These are phyloP conservation scores for Onchidella celtica DNA, from an alignment of 2,888 invertebrate genomes.

Conservation along the genomic window DNA sequence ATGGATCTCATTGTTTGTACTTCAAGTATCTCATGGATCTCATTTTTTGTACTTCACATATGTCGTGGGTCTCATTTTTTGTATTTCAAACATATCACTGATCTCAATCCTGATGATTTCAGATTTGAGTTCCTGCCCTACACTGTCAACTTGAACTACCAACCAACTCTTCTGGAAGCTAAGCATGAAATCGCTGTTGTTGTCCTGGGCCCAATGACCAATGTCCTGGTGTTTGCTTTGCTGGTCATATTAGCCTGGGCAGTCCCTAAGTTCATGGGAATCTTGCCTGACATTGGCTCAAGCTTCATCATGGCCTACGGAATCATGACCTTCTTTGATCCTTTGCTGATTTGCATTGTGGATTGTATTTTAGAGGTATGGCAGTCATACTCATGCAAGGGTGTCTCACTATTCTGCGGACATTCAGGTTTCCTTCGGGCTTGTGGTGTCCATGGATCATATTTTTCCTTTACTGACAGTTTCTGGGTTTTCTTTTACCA, in stretches of 20 bases:
- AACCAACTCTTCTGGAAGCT: constrained; percentile 70
- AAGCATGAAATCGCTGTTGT: constrained; percentile 76
- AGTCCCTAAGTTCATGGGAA: constrained; percentile 67
- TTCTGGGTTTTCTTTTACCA: too few species aligned
- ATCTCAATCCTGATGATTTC: constrained; percentile 30
- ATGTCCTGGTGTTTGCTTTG: constrained; percentile 68
- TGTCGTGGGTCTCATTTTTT: background rate
- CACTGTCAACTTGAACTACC: constrained; percentile 79
- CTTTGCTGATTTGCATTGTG: constrained; percentile 71
- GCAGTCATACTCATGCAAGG: background rate
- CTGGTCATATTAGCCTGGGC: constrained; percentile 68
- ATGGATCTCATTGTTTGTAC: too few species aligned
- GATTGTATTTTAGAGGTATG: constrained; percentile 72
- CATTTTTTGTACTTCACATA: too few species aligned
- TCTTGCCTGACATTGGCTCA: constrained; percentile 75
- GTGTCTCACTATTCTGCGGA: background rate
- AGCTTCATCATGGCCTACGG: constrained; percentile 76
- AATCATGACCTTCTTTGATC: constrained; percentile 75
- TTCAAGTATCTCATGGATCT: too few species aligned
- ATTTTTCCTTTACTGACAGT: too few species aligned
- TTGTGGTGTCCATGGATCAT: too few species aligned
- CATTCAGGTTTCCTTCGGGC: too few species aligned
- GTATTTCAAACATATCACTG: background rate
- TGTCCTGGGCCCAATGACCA: constrained; percentile 71
- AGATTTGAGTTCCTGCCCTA: constrained; percentile 77